These are phyloP conservation scores for Ceratitis capitata DNA, from an alignment of 1,140 invertebrate genomes.

Conservation along the genomic window DNA sequence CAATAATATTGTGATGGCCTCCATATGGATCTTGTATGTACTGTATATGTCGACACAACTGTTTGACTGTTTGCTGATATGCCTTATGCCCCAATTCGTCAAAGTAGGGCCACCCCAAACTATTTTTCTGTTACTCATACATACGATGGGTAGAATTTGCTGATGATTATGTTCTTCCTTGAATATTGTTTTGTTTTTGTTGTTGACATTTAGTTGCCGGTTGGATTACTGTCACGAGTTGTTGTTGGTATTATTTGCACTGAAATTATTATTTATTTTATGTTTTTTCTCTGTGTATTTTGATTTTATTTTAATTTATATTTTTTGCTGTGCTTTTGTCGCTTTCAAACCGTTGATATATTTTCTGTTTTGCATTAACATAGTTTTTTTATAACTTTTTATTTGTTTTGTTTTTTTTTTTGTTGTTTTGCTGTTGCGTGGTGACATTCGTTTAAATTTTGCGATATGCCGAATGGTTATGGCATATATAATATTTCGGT, in stretches of 20 bases:
- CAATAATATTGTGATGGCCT: neutral
- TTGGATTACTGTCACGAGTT: neutral
- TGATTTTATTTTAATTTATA: neutral
- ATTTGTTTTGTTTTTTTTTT: neutral
- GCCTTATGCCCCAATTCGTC: neutral
- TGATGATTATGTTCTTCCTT: too few species aligned
- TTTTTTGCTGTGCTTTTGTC: neutral
- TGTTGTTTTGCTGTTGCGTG: neutral
- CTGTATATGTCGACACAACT: too few species aligned
- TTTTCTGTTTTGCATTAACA: neutral
- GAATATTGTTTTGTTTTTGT: too few species aligned
- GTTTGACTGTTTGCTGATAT: neutral
- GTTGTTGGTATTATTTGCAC: neutral
- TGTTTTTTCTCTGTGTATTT: neutral
- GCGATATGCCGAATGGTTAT: neutral
- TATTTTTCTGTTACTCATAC: constrained; percentile 30
- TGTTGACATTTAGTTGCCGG: too few species aligned
- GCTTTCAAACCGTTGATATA: neutral
- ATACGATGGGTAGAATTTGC: too few species aligned
- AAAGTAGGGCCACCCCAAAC: neutral
- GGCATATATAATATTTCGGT: neutral
- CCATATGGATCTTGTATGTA: too few species aligned
- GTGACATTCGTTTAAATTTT: neutral
- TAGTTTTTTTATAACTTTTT: neutral
- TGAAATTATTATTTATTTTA: neutral